phyloP scores from a whole-genome alignment of 2,888 invertebrate species.

The Caenorhabditis doughertyi region DNA sequence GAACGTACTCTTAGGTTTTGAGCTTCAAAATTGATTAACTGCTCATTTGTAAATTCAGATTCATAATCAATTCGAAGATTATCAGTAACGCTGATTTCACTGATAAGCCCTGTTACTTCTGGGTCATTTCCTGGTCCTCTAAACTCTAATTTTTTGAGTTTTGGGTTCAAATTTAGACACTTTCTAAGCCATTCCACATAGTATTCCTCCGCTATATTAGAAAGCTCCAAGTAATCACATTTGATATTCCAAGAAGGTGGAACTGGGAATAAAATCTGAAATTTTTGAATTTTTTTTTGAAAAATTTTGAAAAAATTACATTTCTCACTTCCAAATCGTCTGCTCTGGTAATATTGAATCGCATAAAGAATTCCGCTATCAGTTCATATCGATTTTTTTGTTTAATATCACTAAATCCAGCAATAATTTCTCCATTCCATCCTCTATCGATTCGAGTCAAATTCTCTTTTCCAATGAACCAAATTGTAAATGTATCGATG shows the following conservation, averaged over 20 bases:
- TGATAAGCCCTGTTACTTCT: not conserved
- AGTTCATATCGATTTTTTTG: constrained; percentile 30
- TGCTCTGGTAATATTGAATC: not conserved
- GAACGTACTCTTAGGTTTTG: not conserved
- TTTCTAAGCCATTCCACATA: no score
- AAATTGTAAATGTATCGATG: constrained; percentile 34
- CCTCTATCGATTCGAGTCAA: constrained; percentile 41
- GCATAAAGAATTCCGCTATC: not conserved
- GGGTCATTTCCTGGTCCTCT: not conserved
- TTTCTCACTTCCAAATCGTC: not conserved
- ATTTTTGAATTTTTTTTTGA: no score
- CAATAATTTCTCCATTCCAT: constrained; percentile 27
- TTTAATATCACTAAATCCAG: constrained; percentile 8
- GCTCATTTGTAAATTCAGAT: not conserved
- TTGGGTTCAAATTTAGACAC: no score
- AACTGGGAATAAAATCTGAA: no score
- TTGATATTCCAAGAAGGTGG: no score
- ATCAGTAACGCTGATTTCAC: not conserved
- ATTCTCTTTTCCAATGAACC: constrained; percentile 43
- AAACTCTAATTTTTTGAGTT: no score
- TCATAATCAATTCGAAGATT: not conserved
- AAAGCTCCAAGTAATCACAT: no score
- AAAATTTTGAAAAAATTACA: constrained; percentile 12
- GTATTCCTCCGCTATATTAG: no score
- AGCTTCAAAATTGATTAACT: constrained; percentile 13